Evolutionary conservation across 2,113 vertebrate genomes (phyloP), one percentile per base, ranked within the genome.

Genomic region (Perccottus glenii): DNA sequence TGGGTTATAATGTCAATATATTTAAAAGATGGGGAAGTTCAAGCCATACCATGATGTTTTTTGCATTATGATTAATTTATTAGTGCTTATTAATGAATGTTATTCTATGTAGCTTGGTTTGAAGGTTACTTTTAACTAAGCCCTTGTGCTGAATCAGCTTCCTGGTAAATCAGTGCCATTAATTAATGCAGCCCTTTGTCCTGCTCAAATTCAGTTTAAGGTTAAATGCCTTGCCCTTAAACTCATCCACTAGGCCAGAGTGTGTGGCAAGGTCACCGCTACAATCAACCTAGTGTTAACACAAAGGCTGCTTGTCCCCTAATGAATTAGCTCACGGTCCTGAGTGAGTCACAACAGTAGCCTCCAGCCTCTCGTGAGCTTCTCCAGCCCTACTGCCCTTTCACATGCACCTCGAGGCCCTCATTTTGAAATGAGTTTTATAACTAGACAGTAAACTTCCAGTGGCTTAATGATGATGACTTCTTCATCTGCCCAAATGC

Each of bases 401-500:
- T 90, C 90, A 93, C 82, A 88, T 78, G 80, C 70, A 83, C 67
- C 81, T 84, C 82, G 48, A 15, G 47, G 74, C 78, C 58, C 92
- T 90, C 80, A 90, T 92, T 88, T 90, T 91, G 83, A 93, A 91
- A 90, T 90, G 81, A 91, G 87, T 93, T 95, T 94, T 94, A 94
- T 93, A 94, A 94, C 93, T 91, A 72, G 91, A 89, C 88, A 89
- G 92, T 93, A 95, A 95, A 94, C 84, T 91, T 92, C 88, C 91
- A 91, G 90, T 93, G 90, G 91, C 91, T 94, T 95, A 95, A 96
- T 96, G 93, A 96, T 96, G 94, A 96, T 94, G 77, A 92, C 95
- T 95, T 95, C 94, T 96, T 95, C 94, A 94, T 95, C 94, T 97
- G 95, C 94, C 94, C 94, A 94, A 96, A 95, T 94, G 94, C 93